Evolutionary conservation across 1,140 invertebrate species (phyloP).

Genomic region (Ylistrum balloti): DNA sequence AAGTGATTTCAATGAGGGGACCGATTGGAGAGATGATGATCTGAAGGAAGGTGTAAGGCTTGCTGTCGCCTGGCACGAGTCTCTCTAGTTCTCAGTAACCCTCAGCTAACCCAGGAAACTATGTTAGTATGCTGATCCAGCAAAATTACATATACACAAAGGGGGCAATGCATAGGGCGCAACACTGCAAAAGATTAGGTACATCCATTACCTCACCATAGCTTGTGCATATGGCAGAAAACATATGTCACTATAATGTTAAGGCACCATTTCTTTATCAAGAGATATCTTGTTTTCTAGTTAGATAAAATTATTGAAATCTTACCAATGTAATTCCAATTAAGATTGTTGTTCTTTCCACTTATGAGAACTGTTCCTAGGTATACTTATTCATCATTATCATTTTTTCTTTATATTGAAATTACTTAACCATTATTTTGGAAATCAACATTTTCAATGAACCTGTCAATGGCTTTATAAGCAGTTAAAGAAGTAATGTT

Average conservation of each 20-base stretch:
- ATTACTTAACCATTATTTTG: too few relatives aligned
- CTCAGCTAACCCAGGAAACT: background rate
- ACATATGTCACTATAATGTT: background rate
- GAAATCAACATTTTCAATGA: too few relatives aligned
- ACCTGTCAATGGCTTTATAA: too few relatives aligned
- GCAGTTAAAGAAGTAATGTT: too few relatives aligned
- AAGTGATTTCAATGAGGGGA: conserved; percentile 26
- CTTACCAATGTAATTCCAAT: background rate
- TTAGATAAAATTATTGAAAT: background rate
- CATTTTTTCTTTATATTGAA: too few relatives aligned
- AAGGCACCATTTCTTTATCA: background rate
- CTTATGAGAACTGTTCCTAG: too few relatives aligned
- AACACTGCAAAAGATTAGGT: background rate
- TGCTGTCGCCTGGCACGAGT: conserved; percentile 21
- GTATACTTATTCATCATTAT: too few relatives aligned
- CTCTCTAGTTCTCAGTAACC: background rate
- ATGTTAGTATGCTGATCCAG: background rate
- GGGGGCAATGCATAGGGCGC: background rate
- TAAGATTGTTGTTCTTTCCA: too few relatives aligned
- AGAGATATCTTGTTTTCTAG: background rate
- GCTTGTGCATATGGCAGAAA: background rate
- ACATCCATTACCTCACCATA: background rate
- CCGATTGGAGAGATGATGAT: conserved; percentile 1
- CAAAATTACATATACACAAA: background rate
- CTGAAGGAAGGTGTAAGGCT: background rate